Evolutionary conservation across 2,797 vertebrate genomes (phyloP), one percentile per base, ranked within the genome.

Genomic region (Astyanax mexicanus): DNA sequence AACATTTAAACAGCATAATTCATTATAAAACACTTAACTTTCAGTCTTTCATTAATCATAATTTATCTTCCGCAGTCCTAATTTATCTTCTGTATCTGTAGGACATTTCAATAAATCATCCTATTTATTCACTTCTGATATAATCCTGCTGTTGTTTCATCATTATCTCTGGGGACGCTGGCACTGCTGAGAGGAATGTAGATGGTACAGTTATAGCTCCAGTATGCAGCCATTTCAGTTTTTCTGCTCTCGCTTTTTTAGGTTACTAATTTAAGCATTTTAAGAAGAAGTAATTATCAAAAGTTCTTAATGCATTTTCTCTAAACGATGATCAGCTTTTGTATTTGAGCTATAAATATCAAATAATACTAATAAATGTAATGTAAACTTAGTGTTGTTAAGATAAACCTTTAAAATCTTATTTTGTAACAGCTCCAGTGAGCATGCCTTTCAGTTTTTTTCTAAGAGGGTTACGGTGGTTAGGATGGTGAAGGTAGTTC

Each of bases 91-190:
- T 64, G 21, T 17, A 45, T 64, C 38, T 23, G 9, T 17, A 44
- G 61, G 61, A 64, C 61, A 64, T 64, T 64, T 64, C 61, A 64
- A 64, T 64, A 64, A 64, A 64, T 64, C 61, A 64, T 64, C 21
- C 23, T 64, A 17, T 64, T 64, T 64, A 44, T 64, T 27, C 32
- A 3, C 40, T 44, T 44, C 38, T 64, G 61, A 64, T 44, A 27
- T 1, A 21, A 12, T 25, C 25, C 44, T 64, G 1, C 38, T 5
- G 15, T 44, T 61, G 13, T 42, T 27, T 21, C 58, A 27, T 27
- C 40, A 62, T 0, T 25, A 23, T 64, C 38, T 64, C 38, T 23
- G 44, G 61, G 21, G 21, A 64, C 27, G 61, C 21, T 27, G 23
- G 5, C 10, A 7, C 29, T 64, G 40, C 38, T 44, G 61, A 57